A percentile compares a stretch with the other conserved stretches of the same genome.
Evolutionary conservation across 2,888 invertebrate genomes (phyloP).

Genomic region (Unio pictorum): DNA sequence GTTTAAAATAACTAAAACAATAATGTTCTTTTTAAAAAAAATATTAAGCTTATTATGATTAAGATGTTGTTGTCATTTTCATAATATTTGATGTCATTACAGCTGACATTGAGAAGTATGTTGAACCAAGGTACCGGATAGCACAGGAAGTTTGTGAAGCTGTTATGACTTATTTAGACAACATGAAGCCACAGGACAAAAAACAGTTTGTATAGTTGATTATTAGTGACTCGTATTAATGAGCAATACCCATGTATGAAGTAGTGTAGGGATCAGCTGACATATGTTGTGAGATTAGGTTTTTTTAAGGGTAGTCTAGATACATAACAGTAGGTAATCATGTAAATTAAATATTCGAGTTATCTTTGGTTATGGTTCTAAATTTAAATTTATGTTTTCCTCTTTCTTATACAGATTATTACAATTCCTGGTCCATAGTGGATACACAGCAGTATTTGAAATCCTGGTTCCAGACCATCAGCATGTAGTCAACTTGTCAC

Average conservation of each 20-base stretch:
- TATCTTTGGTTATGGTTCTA: neutral
- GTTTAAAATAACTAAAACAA: neutral
- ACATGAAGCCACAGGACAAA: constrained; percentile 49
- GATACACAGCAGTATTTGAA: constrained; percentile 71
- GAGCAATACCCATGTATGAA: neutral
- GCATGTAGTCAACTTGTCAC: constrained; percentile 71
- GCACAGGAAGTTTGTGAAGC: constrained; percentile 65
- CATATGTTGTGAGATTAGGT: too few species aligned
- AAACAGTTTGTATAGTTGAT: constrained; percentile 38
- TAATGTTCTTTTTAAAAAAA: neutral
- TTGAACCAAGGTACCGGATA: constrained; percentile 64
- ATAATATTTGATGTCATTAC: constrained; percentile 9
- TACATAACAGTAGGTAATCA: too few species aligned
- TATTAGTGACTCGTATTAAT: neutral
- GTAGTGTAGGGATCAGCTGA: too few species aligned
- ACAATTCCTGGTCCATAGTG: constrained; percentile 57
- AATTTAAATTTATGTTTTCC: too few species aligned
- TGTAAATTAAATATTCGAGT: too few species aligned
- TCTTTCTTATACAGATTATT: constrained; percentile 48
- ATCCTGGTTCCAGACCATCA: constrained; percentile 71
- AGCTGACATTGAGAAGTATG: constrained; percentile 61
- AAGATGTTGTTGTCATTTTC: constrained; percentile 5
- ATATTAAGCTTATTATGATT: neutral
- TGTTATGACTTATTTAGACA: constrained; percentile 60
- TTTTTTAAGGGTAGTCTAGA: too few species aligned